phyloP scores from a whole-genome alignment of 2,888 invertebrate species.

The Tribolium freemani region DNA sequence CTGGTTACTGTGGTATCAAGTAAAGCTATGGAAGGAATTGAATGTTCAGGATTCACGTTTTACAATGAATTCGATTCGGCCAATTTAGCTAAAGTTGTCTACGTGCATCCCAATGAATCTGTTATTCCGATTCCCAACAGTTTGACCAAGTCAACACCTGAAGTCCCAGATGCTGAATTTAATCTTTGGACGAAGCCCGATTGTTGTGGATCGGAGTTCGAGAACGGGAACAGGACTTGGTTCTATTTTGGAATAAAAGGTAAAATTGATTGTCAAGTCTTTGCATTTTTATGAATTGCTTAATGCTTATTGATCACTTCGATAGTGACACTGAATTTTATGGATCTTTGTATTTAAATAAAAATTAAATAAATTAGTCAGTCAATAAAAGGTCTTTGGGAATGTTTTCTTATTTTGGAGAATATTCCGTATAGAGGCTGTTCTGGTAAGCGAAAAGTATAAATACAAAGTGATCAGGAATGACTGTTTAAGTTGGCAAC shows the following conservation, averaged over 20 bases:
- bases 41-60: conserved; percentile 84
- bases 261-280: conserved; percentile 48
- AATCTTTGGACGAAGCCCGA: conserved; percentile 93
- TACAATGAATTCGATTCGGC: conserved; percentile 92
- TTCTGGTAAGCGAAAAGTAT: too few relatives aligned
- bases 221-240: conserved; percentile 93
- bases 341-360: too few relatives aligned
- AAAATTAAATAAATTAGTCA: too few relatives aligned
- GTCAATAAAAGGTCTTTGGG: too few relatives aligned
- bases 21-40: conserved; percentile 68
- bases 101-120: conserved; percentile 74
- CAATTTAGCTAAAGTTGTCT: conserved; percentile 87
- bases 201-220: conserved; percentile 88
- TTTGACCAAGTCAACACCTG: conserved; percentile 57
- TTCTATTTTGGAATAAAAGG: conserved; percentile 88
- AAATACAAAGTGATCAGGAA: too few relatives aligned
- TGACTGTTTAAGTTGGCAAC: too few relatives aligned
- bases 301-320: too few relatives aligned
- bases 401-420: too few relatives aligned
- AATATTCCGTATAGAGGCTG: too few relatives aligned
- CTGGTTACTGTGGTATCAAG: neutral
- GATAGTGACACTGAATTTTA: too few relatives aligned
- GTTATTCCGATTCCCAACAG: conserved; percentile 48
- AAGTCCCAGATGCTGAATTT: conserved; percentile 83
- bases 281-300: too few relatives aligned